phyloP scores from a whole-genome alignment of 2,797 vertebrate genomes.

The Tragopan temminckii region DNA sequence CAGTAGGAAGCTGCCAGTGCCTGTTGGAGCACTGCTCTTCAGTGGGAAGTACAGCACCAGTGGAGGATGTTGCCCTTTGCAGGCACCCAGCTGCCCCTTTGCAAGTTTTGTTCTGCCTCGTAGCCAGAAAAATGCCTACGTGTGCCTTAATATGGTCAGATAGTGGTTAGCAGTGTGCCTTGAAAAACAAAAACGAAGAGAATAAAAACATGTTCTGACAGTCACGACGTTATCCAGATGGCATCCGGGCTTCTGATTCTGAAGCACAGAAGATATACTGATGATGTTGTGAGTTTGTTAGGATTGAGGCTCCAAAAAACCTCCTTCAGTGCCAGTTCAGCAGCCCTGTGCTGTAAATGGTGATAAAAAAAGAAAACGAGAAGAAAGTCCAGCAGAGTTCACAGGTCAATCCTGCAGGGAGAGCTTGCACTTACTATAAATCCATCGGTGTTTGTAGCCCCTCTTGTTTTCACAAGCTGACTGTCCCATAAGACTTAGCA shows the following conservation, averaged over 20 bases:
- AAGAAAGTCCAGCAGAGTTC: conserved; percentile 8
- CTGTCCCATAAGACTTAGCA: not conserved
- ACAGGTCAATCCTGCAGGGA: conserved; percentile 2
- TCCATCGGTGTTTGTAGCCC: conserved; percentile 7
- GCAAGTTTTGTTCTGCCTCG: conserved; percentile 36
- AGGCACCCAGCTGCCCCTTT: conserved; percentile 26
- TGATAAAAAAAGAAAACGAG: not conserved
- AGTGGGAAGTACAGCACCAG: conserved; percentile 58
- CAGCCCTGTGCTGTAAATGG: conserved; percentile 46
- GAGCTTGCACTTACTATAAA: conserved; percentile 1
- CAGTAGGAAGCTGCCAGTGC: conserved; percentile 47
- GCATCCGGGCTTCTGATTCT: conserved; percentile 3
- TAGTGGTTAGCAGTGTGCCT: conserved; percentile 74
- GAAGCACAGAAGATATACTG: not conserved
- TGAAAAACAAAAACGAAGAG: not conserved
- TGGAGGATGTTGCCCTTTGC: conserved; percentile 41
- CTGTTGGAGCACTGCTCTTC: conserved; percentile 55
- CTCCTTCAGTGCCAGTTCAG: conserved; percentile 26
- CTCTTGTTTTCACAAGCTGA: conserved; percentile 18
- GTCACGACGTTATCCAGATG: conserved; percentile 11
- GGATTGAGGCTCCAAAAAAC: conserved; percentile 22
- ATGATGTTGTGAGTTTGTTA: not conserved
- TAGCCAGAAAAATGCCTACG: conserved; percentile 18
- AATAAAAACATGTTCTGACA: not conserved
- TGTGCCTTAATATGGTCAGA: conserved; percentile 63